phyloP scores from a whole-genome alignment of 2,888 invertebrate genomes.

The Lasioglossum vierecki region DNA sequence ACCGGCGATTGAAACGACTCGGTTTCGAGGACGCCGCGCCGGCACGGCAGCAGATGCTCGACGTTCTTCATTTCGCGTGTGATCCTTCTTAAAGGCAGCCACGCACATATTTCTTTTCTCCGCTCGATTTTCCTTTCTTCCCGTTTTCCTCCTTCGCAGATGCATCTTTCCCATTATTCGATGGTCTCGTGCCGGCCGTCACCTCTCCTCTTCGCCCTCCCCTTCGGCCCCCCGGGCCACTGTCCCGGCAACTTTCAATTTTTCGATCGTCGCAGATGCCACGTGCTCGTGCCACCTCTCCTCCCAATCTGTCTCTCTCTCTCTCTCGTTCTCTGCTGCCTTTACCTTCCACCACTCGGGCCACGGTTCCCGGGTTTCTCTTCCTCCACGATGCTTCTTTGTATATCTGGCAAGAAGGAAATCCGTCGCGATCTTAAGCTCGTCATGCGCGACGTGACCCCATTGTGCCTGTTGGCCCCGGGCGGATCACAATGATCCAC shows the following conservation, averaged over 20 bases:
- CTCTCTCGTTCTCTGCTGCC: not conserved
- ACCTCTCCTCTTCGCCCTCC: conserved; percentile 23
- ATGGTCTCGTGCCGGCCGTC: conserved; percentile 57
- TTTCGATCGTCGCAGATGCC: conserved; percentile 73
- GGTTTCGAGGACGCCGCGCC: not conserved
- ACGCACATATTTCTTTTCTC: conserved; percentile 19
- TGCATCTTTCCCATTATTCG: conserved; percentile 50
- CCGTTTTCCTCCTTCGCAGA: conserved; percentile 49
- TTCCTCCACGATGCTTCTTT: conserved; percentile 53
- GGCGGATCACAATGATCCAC: conserved; percentile 40
- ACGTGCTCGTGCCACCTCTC: conserved; percentile 52
- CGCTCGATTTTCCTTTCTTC: conserved; percentile 24
- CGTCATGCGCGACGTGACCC: conserved; percentile 57
- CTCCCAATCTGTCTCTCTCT: not conserved
- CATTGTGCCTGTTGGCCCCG: conserved; percentile 42
- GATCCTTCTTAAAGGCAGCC: conserved; percentile 33
- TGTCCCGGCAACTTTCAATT: conserved; percentile 52
- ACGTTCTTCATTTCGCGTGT: not conserved
- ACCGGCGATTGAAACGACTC: not conserved
- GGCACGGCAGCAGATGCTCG: not conserved
- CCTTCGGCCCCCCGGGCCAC: not conserved
- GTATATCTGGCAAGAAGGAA: conserved; percentile 53
- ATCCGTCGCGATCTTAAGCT: conserved; percentile 61
- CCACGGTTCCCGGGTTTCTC: conserved; percentile 19
- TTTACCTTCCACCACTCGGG: not conserved